These are phyloP conservation scores for Drosophila falleni DNA, from an alignment of 2,888 invertebrate genomes.

Conservation along the genomic window DNA sequence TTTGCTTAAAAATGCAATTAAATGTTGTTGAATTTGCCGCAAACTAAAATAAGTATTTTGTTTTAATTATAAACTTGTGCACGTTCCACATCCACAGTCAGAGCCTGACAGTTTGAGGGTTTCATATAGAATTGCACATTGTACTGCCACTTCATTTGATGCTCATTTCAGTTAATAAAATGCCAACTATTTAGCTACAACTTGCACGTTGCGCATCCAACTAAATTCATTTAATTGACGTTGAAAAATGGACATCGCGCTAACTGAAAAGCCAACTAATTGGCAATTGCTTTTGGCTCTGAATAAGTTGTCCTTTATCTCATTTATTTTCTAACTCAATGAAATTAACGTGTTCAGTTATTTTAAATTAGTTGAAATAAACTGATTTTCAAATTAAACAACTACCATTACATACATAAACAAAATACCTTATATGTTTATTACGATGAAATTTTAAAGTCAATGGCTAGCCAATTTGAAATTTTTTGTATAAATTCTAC, in stretches of 20 bases:
- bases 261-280: slow-evolving; percentile 20
- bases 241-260: slow-evolving; percentile 26
- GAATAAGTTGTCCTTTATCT: background rate
- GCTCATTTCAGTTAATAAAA: slow-evolving; percentile 60
- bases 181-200: slow-evolving; percentile 24
- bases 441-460: background rate
- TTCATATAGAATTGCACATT: slow-evolving; percentile 46
- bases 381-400: background rate
- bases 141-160: slow-evolving; percentile 50
- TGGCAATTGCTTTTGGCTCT: slow-evolving; percentile 5
- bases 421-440: background rate
- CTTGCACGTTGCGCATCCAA: slow-evolving; percentile 18
- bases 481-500: too few relatives aligned
- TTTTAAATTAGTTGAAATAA: background rate
- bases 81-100: slow-evolving; percentile 24
- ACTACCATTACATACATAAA: too few relatives aligned
- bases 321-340: background rate
- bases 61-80: slow-evolving; percentile 63
- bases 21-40: slow-evolving; percentile 41
- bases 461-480: too few relatives aligned
- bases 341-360: background rate
- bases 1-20: slow-evolving; percentile 55
- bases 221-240: slow-evolving; percentile 41
- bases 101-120: slow-evolving; percentile 50
- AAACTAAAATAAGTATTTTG: slow-evolving; percentile 67